Percentiles rank a stretch among this genome's conserved stretches.
These are phyloP conservation scores for Apaloderma vittatum DNA, from an alignment of 2,113 vertebrate genomes.

Conservation along the genomic window DNA sequence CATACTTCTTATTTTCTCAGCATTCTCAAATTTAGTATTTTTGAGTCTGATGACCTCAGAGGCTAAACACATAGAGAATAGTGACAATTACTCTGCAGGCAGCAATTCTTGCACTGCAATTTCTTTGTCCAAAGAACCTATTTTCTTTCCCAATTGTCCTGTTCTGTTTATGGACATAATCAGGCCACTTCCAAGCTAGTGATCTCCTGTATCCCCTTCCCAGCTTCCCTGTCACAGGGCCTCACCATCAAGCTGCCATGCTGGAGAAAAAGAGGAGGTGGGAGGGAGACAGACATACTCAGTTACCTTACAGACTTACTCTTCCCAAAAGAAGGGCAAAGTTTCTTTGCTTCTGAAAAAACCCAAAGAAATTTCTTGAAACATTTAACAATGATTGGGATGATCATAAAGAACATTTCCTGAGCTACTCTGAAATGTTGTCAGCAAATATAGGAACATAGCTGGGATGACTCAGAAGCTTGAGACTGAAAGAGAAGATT, in stretches of 20 bases:
- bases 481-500: neutral
- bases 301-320: neutral
- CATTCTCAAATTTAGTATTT: neutral
- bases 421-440: neutral
- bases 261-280: neutral
- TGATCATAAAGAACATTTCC: neutral
- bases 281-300: neutral
- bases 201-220: neutral
- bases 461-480: neutral
- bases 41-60: neutral
- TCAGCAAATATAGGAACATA: neutral
- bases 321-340: neutral
- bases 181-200: neutral
- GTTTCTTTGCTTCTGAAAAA: neutral
- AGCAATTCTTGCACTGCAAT: neutral
- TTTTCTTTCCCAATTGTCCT: neutral
- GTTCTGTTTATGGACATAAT: neutral
- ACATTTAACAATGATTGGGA: neutral
- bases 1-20: neutral
- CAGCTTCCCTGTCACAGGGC: neutral
- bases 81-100: neutral
- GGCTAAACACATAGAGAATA: neutral
- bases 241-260: neutral
- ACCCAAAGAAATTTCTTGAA: neutral
- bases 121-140: neutral